Percentiles rank a stretch among this genome's conserved stretches.
Evolutionary conservation across 2,888 invertebrate genomes (phyloP).

Genomic region (Blera fallax): DNA sequence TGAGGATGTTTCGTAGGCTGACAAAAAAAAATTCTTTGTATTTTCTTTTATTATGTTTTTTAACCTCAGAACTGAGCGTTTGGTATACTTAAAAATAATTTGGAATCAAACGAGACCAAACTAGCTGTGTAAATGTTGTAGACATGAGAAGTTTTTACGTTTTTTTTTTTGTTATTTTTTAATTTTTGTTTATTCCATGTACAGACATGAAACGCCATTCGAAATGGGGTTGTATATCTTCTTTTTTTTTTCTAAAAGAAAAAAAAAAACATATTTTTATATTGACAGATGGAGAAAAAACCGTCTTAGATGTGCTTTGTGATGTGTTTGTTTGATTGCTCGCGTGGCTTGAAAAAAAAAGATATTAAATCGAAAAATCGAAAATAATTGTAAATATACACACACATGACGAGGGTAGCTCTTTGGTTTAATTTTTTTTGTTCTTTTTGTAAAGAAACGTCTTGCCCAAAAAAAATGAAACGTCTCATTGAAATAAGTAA

Average conservation of each 20-base stretch:
- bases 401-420: not conserved
- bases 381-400: not conserved
- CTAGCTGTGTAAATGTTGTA: conserved; percentile 43
- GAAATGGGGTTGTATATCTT: conserved; percentile 64
- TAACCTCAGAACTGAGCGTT: not conserved
- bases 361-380: not conserved
- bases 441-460: too few relatives aligned
- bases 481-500: too few relatives aligned
- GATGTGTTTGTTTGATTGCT: not conserved
- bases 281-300: conserved; percentile 21
- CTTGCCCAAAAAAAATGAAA: not conserved
- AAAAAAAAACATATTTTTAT: conserved; percentile 56
- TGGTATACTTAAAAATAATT: not conserved
- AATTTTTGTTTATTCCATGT: conserved; percentile 5
- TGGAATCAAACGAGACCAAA: conserved; percentile 8
- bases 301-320: conserved; percentile 25
- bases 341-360: not conserved
- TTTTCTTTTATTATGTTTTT: not conserved
- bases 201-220: conserved; percentile 72
- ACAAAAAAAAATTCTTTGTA: conserved; percentile 28
- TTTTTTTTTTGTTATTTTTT: conserved; percentile 26
- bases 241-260: conserved; percentile 33
- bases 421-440: not conserved
- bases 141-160: conserved; percentile 6
- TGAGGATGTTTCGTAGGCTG: conserved; percentile 72